phyloP scores from a whole-genome alignment of 2,888 invertebrate species.

The Macaria liturata region DNA sequence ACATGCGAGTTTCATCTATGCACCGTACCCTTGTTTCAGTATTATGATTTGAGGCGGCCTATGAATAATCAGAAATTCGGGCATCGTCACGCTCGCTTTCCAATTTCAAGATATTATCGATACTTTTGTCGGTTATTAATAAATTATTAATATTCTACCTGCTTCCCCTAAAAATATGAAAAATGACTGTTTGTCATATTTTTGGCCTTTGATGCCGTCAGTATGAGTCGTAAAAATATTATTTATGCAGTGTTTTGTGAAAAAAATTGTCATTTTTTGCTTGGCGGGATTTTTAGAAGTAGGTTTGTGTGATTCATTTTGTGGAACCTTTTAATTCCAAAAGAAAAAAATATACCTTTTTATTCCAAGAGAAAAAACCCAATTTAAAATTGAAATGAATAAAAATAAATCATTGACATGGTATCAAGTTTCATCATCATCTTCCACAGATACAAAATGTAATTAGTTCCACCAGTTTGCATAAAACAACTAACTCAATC shows the following conservation, averaged over 20 bases:
- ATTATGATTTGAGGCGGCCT: slow-evolving; percentile 31
- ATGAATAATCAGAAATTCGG: slow-evolving; percentile 17
- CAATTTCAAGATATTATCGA: slow-evolving; percentile 19
- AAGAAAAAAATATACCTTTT: no score
- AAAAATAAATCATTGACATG: no score
- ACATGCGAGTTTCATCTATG: slow-evolving; percentile 65
- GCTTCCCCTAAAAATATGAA: slow-evolving; percentile 9
- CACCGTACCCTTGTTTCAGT: slow-evolving; percentile 39
- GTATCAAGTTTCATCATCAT: background rate
- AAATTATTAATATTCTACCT: slow-evolving; percentile 31
- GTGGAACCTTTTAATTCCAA: background rate
- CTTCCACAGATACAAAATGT: slow-evolving; percentile 8
- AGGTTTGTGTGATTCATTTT: background rate
- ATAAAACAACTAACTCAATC: slow-evolving; percentile 42
- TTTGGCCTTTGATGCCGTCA: slow-evolving; percentile 1
- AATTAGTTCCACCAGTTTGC: slow-evolving; percentile 19
- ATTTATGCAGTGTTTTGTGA: slow-evolving; percentile 1
- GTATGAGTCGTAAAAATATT: slow-evolving; percentile 3
- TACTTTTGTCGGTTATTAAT: slow-evolving; percentile 20
- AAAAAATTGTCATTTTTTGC: slow-evolving; percentile 5
- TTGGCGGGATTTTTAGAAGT: background rate
- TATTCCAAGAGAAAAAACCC: no score
- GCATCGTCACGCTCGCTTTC: slow-evolving; percentile 20
- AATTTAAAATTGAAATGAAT: no score
- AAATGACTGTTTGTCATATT: slow-evolving; percentile 7